A percentile compares a stretch with the other conserved stretches of the same genome.
phyloP scores from a whole-genome alignment of 2,113 vertebrate species.

The Syngnathus scovelli region DNA sequence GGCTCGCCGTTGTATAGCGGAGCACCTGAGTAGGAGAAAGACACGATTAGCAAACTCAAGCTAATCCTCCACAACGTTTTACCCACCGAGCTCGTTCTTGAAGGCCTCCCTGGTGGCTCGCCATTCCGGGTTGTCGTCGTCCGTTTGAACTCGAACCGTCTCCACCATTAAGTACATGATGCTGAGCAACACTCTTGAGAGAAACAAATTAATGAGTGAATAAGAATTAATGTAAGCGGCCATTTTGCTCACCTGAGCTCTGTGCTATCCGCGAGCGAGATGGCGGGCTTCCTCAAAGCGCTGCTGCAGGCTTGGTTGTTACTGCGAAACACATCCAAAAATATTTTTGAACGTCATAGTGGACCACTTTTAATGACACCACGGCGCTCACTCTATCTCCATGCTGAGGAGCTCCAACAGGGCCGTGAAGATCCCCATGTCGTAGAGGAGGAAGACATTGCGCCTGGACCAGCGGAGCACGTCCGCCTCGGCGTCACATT shows the following conservation, averaged over 20 bases:
- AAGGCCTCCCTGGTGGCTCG: slow-evolving; percentile 79
- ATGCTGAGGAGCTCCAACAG: slow-evolving; percentile 95
- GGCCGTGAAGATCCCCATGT: slow-evolving; percentile 90
- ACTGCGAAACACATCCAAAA: slow-evolving; percentile 63
- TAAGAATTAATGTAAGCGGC: neutral
- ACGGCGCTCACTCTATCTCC: slow-evolving; percentile 85
- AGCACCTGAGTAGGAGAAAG: slow-evolving; percentile 68
- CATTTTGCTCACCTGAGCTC: slow-evolving; percentile 82
- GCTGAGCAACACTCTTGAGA: slow-evolving; percentile 84
- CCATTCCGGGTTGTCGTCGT: slow-evolving; percentile 79
- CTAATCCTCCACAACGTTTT: too few relatives aligned
- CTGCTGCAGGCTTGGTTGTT: slow-evolving; percentile 93
- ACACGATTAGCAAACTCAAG: too few relatives aligned
- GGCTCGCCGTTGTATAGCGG: slow-evolving; percentile 84
- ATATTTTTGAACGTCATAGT: neutral
- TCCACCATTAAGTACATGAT: slow-evolving; percentile 98
- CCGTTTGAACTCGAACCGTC: slow-evolving; percentile 79
- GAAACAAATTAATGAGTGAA: neutral
- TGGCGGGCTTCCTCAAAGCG: slow-evolving; percentile 87
- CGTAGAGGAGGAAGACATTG: slow-evolving; percentile 91
- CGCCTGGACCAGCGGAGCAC: slow-evolving; percentile 88
- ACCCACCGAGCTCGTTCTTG: slow-evolving; percentile 81
- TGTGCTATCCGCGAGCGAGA: slow-evolving; percentile 94
- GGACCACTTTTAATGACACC: neutral
- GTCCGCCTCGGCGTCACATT: slow-evolving; percentile 83